Evolutionary conservation across 2,113 vertebrate species (phyloP).

Genomic region (Paedocypris sp.): DNA sequence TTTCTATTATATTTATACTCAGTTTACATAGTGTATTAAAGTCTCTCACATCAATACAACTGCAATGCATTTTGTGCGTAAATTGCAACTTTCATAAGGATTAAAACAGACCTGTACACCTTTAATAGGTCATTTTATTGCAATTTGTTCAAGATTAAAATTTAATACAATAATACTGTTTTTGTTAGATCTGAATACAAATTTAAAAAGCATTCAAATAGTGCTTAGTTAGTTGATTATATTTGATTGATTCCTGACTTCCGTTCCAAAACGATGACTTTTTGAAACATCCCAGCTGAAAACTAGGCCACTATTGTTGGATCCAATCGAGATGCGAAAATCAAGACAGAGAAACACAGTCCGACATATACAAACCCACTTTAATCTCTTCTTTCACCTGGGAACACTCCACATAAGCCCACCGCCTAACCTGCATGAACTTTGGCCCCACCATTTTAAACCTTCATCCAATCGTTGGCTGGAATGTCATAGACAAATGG

Average conservation of each 20-base stretch:
- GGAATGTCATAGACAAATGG: constrained; percentile 15
- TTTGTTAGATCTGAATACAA: too few species aligned
- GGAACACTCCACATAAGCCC: not conserved
- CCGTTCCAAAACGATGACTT: too few species aligned
- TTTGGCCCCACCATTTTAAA: constrained; percentile 6
- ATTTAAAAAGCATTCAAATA: too few species aligned
- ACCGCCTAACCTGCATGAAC: not conserved
- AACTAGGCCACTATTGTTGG: not conserved
- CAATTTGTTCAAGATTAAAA: not conserved
- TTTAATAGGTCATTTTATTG: too few species aligned
- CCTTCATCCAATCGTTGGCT: not conserved
- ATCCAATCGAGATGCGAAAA: constrained; percentile 9
- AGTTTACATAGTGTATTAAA: too few species aligned
- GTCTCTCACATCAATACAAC: too few species aligned
- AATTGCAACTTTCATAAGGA: too few species aligned
- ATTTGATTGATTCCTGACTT: too few species aligned
- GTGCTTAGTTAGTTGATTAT: too few species aligned
- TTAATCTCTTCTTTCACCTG: not conserved
- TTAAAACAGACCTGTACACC: too few species aligned
- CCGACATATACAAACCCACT: not conserved
- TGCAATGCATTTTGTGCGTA: too few species aligned
- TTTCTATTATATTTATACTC: too few species aligned
- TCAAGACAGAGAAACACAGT: constrained; percentile 9
- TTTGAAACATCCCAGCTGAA: not conserved
- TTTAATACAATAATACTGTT: not conserved